Evolutionary conservation across 2,888 invertebrate species (phyloP), one percentile per base, ranked within the genome.

Genomic region (Xylota sylvarum): DNA sequence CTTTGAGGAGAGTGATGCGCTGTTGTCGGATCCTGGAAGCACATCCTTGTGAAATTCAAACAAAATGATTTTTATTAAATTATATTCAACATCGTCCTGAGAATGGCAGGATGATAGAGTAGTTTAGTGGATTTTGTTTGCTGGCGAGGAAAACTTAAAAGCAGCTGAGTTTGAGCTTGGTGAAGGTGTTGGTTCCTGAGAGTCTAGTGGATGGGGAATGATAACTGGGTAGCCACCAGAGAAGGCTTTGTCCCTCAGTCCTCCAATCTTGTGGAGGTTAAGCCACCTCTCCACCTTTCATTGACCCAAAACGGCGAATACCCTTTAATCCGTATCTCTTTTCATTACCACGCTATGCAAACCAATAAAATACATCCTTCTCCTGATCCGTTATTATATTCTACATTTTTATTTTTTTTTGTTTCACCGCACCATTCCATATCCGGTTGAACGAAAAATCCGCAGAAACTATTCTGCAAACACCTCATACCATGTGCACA

Each of bases 31-130:
- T 40, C 17, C 14, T 56, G 46, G 37, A 43, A 43, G 78, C 56
- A 64, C 64, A 69, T 72, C 27, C 48, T 64, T 55, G 60, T 58
- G 56, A 32, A 70, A 56, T 40, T 56, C 69, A 74, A 84, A 84
- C 48, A 80, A 74, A 74, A 46, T 69, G 55, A 79, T 84, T 84
- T 74, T 80, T 70, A 80, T 85, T 76, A 80, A 80, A 80, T 85
- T 80, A 70, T 74, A 82, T 72, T 82, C 40, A 58, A 64, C 58
- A 56, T 64, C 64, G 46, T 74, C 12, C 32, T 43, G 56, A 10
- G 43, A 70, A 17, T 46, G 58, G n/a, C 46, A 35, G 10, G 35
- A n/a, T 14, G 9, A 23, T 23, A 27, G 14, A 14, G 14, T 6
- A 14, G 40, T 27, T 56, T 7, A 72, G 43, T 55, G 12, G 7